phyloP scores from a whole-genome alignment of 2,113 vertebrate species.

The Mus spicilegus region DNA sequence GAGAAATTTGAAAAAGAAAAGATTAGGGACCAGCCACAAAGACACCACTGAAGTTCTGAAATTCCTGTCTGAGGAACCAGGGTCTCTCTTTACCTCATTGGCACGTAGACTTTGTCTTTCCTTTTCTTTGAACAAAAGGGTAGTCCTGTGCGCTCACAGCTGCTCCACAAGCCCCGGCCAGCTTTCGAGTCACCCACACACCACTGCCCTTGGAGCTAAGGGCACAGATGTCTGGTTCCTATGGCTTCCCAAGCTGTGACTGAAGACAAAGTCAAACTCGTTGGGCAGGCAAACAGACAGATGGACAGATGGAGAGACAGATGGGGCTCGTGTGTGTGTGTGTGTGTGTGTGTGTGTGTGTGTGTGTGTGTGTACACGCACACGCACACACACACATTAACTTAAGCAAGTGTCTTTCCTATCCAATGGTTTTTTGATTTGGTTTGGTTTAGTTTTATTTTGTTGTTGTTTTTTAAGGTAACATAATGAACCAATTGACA shows the following conservation, averaged over 20 bases:
- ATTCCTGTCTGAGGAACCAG: slow-evolving; percentile 74
- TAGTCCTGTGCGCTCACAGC: background rate
- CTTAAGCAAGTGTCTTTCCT: background rate
- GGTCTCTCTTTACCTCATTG: slow-evolving; percentile 72
- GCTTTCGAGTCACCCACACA: background rate
- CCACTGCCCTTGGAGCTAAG: background rate
- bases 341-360: too few relatives aligned
- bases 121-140: slow-evolving; percentile 32
- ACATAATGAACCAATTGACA: background rate
- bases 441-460: background rate
- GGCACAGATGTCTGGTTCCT: background rate
- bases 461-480: background rate
- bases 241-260: background rate
- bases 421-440: background rate
- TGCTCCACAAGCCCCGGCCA: background rate
- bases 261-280: background rate
- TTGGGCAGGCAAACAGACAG: background rate
- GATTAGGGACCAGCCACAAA: slow-evolving; percentile 73
- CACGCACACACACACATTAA: background rate
- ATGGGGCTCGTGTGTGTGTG: background rate
- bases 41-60: slow-evolving; percentile 52
- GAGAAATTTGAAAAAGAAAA: slow-evolving; percentile 72
- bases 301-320: background rate
- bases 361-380: too few relatives aligned
- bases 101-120: slow-evolving; percentile 24